These are phyloP conservation scores for Rhizomys pruinosus DNA, from an alignment of 2,113 vertebrate species.

Conservation along the genomic window DNA sequence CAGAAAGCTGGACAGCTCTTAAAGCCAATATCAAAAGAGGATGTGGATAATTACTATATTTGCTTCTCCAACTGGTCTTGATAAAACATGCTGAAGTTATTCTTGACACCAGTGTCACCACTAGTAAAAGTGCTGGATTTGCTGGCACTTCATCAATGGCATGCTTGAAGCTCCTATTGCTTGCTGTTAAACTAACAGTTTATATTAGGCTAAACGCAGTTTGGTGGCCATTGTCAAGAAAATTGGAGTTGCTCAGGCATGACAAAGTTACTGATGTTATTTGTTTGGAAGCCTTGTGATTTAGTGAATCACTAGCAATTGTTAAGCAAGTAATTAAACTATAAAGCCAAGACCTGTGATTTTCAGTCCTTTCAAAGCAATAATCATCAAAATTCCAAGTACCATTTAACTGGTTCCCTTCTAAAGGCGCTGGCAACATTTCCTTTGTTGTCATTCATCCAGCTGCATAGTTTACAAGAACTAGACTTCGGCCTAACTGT, in stretches of 20 bases:
- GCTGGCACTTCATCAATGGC: conserved; percentile 47
- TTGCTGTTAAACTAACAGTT: conserved; percentile 66
- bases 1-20: conserved; percentile 57
- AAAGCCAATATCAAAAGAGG: conserved; percentile 59
- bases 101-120: conserved; percentile 17
- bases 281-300: conserved; percentile 78
- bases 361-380: conserved; percentile 80
- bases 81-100: background rate
- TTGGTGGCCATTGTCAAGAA: conserved; percentile 74
- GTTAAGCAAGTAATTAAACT: conserved; percentile 85
- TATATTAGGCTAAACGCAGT: conserved; percentile 65
- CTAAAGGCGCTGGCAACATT: conserved; percentile 54
- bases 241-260: conserved; percentile 79
- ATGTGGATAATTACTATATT: conserved; percentile 65
- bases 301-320: conserved; percentile 79
- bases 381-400: conserved; percentile 81
- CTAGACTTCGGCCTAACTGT: conserved; percentile 55
- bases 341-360: conserved; percentile 82
- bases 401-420: conserved; percentile 71
- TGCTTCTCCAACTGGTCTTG: conserved; percentile 67
- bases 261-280: conserved; percentile 71
- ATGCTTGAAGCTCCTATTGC: background rate
- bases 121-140: conserved; percentile 22
- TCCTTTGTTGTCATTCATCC: conserved; percentile 63
- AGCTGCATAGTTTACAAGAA: conserved; percentile 44